A percentile compares a stretch with the other conserved stretches of the same genome.
These are phyloP conservation scores for Drosophila sp. DNA, from an alignment of 1,140 invertebrate genomes.

Conservation along the genomic window DNA sequence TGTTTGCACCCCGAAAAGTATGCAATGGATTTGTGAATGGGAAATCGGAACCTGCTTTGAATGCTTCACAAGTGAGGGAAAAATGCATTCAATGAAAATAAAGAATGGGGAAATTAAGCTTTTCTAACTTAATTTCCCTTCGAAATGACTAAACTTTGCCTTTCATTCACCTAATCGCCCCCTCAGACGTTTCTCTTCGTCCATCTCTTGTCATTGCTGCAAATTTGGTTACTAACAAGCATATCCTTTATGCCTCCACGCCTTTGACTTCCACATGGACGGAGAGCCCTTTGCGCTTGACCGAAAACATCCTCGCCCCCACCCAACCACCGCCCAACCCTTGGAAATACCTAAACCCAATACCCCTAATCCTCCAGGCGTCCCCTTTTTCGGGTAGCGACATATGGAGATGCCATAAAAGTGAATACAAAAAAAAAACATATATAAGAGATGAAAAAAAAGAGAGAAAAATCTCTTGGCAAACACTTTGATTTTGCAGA, in stretches of 20 bases:
- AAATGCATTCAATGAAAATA: constrained; percentile 1
- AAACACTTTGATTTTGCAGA: constrained; percentile 73
- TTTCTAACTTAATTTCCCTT: constrained; percentile 1
- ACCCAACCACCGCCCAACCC: not conserved
- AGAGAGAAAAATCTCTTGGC: constrained; percentile 47
- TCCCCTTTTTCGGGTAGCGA: constrained; percentile 35
- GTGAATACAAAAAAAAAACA: constrained; percentile 7
- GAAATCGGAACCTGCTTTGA: not conserved
- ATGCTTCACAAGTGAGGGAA: not conserved
- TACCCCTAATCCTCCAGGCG: not conserved
- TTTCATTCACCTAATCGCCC: not conserved
- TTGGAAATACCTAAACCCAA: not conserved
- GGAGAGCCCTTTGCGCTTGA: constrained; percentile 63
- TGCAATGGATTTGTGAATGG: not conserved
- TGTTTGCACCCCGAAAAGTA: not conserved
- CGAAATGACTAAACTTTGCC: not conserved
- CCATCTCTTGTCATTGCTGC: constrained; percentile 26
- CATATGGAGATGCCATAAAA: constrained; percentile 67
- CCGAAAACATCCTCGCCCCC: constrained; percentile 32
- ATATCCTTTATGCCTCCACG: constrained; percentile 51
- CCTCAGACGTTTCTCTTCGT: not conserved
- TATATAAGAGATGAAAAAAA: not conserved
- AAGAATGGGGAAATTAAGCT: not conserved
- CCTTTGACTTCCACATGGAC: constrained; percentile 57
- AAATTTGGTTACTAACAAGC: constrained; percentile 63